Base-by-base conservation (phyloP, 2,797 vertebrate genomes). In the Clarias platycephalus region DNA sequence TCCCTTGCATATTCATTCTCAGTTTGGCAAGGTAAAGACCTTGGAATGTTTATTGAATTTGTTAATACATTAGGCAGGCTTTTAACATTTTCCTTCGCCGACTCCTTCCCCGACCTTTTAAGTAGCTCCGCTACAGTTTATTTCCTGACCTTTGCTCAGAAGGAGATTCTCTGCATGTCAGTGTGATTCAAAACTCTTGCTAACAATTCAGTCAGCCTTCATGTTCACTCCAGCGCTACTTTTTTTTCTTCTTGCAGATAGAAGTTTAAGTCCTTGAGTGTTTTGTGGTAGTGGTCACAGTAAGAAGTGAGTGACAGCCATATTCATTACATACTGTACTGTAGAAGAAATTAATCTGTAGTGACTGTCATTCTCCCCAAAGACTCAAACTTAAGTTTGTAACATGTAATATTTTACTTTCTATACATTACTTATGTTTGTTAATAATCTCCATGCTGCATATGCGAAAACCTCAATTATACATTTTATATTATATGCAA, bases 181-280 rank as follows among this genome's bases (percentile, higher is more conserved):
- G 80, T 82, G 72, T 82, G 87, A 88, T 88, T 88, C 87, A 84
- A 62, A 85, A 78, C 70, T 67, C 63, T 67, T 67, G 71, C 83
- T 77, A 71, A 82, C 67, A 58, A 70, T 86, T 82, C 37, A 83
- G 68, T n/a, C 31, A 63, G 34, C 67, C 90, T 90, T 87, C 57
- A 60, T 80, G 85, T 89, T 91, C 31, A 88, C 86, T 80, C 81
- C 81, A 90, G 87, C 83, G 88, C 79, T 85, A 88, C 87, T 49
- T 49, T 49, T 49, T 10, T 49, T 13, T 49, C 12, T 49, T 49
- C 12, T 24, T 13, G 0, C 70, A 72, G 22, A n/a, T 12, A 15
- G 71, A 63, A 79, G 34, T 81, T 82, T 75, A 75, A 37, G 57
- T 77, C 57, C 18, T 53, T 75, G 26, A 28, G 16, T 28, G n/a